Percentiles rank a stretch among this genome's conserved stretches.
phyloP scores from a whole-genome alignment of 2,113 vertebrate genomes.

The Mesitornis unicolor region DNA sequence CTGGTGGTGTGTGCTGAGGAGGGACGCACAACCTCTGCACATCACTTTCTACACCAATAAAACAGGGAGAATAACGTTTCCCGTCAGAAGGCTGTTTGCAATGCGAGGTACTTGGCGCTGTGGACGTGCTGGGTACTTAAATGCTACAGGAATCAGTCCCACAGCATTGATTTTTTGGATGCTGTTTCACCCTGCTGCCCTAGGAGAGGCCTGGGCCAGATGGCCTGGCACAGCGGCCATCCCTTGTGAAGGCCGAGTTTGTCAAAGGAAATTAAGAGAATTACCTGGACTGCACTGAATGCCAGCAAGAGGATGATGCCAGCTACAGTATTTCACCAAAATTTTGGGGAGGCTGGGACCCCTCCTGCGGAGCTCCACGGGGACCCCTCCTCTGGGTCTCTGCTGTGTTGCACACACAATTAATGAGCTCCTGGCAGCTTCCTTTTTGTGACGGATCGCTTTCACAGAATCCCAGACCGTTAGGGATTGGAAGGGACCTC shows the following conservation, averaged over 20 bases:
- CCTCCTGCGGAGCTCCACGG: too few species aligned
- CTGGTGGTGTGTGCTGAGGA: background rate
- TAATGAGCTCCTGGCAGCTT: background rate
- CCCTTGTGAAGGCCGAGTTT: background rate
- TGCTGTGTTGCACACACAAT: background rate
- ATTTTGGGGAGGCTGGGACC: too few species aligned
- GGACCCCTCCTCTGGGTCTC: background rate
- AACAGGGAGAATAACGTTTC: background rate
- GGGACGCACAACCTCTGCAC: background rate
- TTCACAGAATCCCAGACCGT: too few species aligned
- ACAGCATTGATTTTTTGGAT: background rate
- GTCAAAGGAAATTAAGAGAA: conserved; percentile 2
- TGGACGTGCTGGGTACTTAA: background rate
- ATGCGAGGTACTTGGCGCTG: background rate
- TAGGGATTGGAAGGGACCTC: too few species aligned
- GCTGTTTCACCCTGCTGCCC: too few species aligned
- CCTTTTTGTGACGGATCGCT: background rate
- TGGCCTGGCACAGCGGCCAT: background rate
- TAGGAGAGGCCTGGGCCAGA: background rate
- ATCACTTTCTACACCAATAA: background rate
- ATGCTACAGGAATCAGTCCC: background rate
- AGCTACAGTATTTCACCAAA: too few species aligned
- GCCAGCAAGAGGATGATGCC: background rate
- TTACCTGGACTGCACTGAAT: background rate
- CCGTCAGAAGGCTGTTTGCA: background rate